These are phyloP conservation scores for Palythoa heliodiscus DNA, from an alignment of 92 coral and sea anemone species.

Conservation along the genomic window DNA sequence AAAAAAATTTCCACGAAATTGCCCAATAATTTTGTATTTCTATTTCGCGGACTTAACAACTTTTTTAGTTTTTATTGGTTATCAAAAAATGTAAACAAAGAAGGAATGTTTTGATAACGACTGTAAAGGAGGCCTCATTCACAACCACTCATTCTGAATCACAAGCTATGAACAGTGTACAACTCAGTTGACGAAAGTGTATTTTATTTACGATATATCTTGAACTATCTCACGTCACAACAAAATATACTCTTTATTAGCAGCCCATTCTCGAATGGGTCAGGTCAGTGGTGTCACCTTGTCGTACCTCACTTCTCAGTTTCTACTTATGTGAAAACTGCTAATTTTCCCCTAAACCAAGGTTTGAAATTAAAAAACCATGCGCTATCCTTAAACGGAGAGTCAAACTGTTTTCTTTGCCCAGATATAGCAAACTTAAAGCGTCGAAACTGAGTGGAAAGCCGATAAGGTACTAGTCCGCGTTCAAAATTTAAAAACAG, in stretches of 20 bases:
- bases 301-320: slow-evolving; percentile 8
- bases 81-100: too few species aligned
- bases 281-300: slow-evolving; percentile 9
- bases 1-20: too few species aligned
- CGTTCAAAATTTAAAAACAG: background rate
- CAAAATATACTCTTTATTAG: background rate
- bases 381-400: slow-evolving; percentile 45
- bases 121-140: too few species aligned
- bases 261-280: slow-evolving; percentile 38
- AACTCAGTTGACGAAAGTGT: slow-evolving; percentile 27
- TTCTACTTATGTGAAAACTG: slow-evolving; percentile 24
- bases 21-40: too few species aligned
- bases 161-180: background rate
- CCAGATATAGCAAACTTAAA: slow-evolving; percentile 40
- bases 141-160: background rate
- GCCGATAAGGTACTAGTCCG: background rate
- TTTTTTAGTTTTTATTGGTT: too few species aligned
- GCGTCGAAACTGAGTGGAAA: slow-evolving; percentile 15
- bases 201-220: slow-evolving; percentile 40
- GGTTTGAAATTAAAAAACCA: slow-evolving; percentile 29
- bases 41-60: too few species aligned
- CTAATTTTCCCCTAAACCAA: slow-evolving; percentile 34
- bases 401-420: slow-evolving; percentile 38
- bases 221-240: slow-evolving; percentile 37
- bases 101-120: too few species aligned